These are phyloP conservation scores for Orthosia gothica DNA, from an alignment of 2,888 invertebrate species.

Conservation along the genomic window DNA sequence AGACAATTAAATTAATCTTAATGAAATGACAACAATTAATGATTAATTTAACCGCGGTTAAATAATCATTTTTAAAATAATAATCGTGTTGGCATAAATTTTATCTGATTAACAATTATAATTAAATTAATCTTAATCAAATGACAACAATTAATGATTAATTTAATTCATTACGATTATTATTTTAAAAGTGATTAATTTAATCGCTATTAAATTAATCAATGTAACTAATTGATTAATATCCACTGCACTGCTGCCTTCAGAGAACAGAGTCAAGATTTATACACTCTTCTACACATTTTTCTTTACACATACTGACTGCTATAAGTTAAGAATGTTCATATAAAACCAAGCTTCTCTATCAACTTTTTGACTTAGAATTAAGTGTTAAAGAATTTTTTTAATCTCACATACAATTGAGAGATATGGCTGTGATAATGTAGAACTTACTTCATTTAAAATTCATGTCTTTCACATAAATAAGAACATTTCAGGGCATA, in stretches of 20 bases:
- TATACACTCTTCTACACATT: conserved; percentile 10
- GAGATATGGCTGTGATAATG: conserved; percentile 55
- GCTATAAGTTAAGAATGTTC: conserved; percentile 28
- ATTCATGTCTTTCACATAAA: background rate
- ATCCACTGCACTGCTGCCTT: background rate
- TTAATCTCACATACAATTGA: conserved; percentile 40
- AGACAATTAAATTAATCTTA: too few relatives aligned
- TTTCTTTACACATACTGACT: background rate
- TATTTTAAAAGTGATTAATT: too few relatives aligned
- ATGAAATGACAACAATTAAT: too few relatives aligned
- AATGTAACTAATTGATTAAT: too few relatives aligned
- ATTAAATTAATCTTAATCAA: too few relatives aligned
- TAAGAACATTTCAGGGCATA: background rate
- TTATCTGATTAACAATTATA: too few relatives aligned
- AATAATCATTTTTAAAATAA: too few relatives aligned
- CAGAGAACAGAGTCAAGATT: background rate
- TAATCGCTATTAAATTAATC: too few relatives aligned
- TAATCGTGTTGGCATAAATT: too few relatives aligned
- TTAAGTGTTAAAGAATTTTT: conserved; percentile 73
- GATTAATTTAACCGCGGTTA: too few relatives aligned
- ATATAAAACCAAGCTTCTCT: conserved; percentile 54
- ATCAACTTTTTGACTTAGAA: conserved; percentile 68
- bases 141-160: too few relatives aligned
- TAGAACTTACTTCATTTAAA: background rate
- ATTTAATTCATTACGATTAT: too few relatives aligned